Conservation (phyloP, 2,797 vertebrate genomes). For the Tarsius wallacei region DNA sequence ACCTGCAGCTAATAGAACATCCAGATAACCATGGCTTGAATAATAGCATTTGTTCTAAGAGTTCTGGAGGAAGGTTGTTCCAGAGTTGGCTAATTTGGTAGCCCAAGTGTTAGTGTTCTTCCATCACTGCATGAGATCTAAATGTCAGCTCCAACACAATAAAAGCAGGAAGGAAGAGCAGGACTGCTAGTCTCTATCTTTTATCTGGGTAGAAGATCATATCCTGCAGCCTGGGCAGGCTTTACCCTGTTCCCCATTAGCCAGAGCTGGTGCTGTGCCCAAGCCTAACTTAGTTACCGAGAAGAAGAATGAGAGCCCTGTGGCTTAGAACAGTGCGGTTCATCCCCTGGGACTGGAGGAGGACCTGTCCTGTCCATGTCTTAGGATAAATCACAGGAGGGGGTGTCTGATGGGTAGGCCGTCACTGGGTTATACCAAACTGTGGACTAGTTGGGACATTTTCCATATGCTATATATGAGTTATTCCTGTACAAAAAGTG, state of each 20-base stretch:
- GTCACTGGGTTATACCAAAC: not conserved
- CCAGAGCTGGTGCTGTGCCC: not conserved
- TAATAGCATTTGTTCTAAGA: constrained; percentile 11
- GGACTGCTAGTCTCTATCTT: not conserved
- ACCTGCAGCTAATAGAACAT: not conserved
- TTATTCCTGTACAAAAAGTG: not conserved
- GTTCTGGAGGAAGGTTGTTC: not conserved
- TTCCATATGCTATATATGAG: not conserved
- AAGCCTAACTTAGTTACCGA: constrained; percentile 2
- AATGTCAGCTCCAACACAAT: not conserved
- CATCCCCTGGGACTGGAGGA: not conserved
- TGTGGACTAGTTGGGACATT: not conserved
- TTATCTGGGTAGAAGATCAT: not conserved
- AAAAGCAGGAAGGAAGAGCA: constrained; percentile 1
- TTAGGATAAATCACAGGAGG: not conserved
- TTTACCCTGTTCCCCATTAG: not conserved
- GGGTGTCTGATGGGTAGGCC: not conserved
- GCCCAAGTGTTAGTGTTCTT: not conserved
- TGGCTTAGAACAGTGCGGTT: not conserved
- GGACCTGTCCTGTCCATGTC: not conserved
- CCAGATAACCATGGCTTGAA: not conserved
- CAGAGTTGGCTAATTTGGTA: not conserved
- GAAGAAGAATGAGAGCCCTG: not conserved
- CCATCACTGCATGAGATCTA: not conserved
- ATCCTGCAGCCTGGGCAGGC: not conserved